Evolutionary conservation across 2,797 vertebrate genomes (phyloP), one percentile per base, ranked within the genome.

Genomic region (Sphenopsis melanotis): DNA sequence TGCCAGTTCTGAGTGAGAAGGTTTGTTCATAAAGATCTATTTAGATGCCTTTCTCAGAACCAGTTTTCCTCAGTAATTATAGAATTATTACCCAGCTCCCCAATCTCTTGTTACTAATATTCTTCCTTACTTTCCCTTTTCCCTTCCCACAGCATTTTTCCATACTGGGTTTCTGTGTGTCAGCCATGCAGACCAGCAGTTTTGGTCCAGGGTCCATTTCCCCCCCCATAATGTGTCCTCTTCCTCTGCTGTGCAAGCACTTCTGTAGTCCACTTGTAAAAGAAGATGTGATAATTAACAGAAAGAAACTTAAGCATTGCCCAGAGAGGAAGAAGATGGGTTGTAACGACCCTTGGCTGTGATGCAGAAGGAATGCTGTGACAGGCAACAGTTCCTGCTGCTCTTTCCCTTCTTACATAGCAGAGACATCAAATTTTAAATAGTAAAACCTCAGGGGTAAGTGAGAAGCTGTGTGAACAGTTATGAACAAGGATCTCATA

Each of bases 201-300:
- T 76, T 49, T 57, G 42, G 37, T 71, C 57, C 57, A 83, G 46
- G 13, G 46, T 64, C 44, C 37, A 11, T 56, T 72, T n/a, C 9
- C 20, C 34, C 9, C 10, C 16, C 10, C 0, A 2, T 16, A 18
- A 12, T 36, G 17, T 6, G 1, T 27, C 34, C 53, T 68, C 22
- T 61, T 59, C 36, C 36, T 30, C 32, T 39, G 8, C 59, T 70
- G 10, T n/a, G 15, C 21, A 17, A 19, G 42, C 21, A 16, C 42
- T 78, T 88, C 22, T 22, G 9, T 15, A 53, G 50, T 32, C 12
- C 39, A n/a, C n/a, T 76, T 76, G 39, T 61, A 60, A 83, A 78
- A 88, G 12, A 53, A 53, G 34, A 53, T 65, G 32, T 55, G 70
- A 66, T 91, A 77, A 94, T 83, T 89, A 89, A 87, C 34, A 79